A percentile compares a stretch with the other conserved stretches of the same genome.
These are phyloP conservation scores for Cyprinodon diabolis DNA, from an alignment of 2,797 vertebrate species.

Conservation along the genomic window DNA sequence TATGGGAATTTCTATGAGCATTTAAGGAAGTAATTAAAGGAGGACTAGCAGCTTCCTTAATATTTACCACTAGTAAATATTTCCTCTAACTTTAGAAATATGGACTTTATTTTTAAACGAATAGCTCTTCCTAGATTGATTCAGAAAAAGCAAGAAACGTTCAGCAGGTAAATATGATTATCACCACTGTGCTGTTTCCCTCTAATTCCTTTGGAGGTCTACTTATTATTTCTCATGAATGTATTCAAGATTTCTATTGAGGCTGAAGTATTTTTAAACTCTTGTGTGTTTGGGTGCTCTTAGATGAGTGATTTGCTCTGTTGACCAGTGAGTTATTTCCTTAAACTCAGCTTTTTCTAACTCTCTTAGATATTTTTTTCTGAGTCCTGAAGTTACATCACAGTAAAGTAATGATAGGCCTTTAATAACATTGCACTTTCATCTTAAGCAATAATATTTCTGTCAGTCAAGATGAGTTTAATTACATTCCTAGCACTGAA, in stretches of 20 bases:
- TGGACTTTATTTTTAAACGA: background rate
- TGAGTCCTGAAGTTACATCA: background rate
- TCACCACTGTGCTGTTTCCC: background rate
- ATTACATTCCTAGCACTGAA: background rate
- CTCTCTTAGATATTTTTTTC: background rate
- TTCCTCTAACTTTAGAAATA: background rate
- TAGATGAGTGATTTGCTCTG: background rate
- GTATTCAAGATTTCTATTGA: background rate
- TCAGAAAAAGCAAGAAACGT: background rate
- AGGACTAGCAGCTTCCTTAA: background rate
- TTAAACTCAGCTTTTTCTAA: background rate
- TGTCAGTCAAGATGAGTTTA: conserved; percentile 1
- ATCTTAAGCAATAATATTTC: conserved; percentile 18
- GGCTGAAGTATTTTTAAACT: background rate
- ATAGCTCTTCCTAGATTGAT: background rate
- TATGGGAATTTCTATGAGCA: background rate
- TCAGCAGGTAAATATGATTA: background rate
- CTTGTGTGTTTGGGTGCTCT: background rate
- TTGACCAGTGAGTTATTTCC: background rate
- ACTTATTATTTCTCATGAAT: background rate
- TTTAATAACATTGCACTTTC: conserved; percentile 13
- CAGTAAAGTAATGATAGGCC: conserved; percentile 9
- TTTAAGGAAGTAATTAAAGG: background rate
- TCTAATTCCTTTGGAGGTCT: background rate
- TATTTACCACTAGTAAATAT: background rate